Evolutionary conservation across 2,113 vertebrate species (phyloP).

Genomic region (Neofelis nebulosa): DNA sequence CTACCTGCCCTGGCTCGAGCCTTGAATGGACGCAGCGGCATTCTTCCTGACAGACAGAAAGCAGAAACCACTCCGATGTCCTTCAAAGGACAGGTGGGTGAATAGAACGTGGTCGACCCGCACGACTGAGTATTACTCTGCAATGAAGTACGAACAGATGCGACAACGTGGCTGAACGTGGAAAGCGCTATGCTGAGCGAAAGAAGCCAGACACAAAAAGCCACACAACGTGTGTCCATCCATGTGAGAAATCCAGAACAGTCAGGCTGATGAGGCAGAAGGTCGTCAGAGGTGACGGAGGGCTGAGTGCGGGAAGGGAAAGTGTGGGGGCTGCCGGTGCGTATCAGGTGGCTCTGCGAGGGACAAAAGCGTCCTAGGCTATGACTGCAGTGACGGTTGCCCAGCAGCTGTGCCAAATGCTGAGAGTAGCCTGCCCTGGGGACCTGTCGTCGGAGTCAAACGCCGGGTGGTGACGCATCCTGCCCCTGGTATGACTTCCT

Average conservation of each 20-base stretch:
- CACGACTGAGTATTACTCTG: background rate
- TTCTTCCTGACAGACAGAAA: background rate
- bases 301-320: rapidly evolving
- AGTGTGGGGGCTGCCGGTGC: too few species aligned
- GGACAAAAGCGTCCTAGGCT: background rate
- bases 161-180: rapidly evolving
- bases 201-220: background rate
- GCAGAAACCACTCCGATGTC: background rate
- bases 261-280: background rate
- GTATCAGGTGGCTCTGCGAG: background rate
- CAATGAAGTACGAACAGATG: background rate
- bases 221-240: rapidly evolving
- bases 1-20: background rate
- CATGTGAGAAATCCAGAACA: rapidly evolving
- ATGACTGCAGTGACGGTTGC: background rate
- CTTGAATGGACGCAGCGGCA: background rate
- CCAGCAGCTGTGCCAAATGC: background rate
- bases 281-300: rapidly evolving
- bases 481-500: background rate
- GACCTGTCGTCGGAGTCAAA: background rate
- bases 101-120: background rate
- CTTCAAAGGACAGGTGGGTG: background rate
- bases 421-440: rapidly evolving
- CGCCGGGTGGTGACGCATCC: too few species aligned
- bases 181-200: background rate